Evolutionary conservation across 2,888 invertebrate species (phyloP).

Genomic region (Gastrophysa polygoni): DNA sequence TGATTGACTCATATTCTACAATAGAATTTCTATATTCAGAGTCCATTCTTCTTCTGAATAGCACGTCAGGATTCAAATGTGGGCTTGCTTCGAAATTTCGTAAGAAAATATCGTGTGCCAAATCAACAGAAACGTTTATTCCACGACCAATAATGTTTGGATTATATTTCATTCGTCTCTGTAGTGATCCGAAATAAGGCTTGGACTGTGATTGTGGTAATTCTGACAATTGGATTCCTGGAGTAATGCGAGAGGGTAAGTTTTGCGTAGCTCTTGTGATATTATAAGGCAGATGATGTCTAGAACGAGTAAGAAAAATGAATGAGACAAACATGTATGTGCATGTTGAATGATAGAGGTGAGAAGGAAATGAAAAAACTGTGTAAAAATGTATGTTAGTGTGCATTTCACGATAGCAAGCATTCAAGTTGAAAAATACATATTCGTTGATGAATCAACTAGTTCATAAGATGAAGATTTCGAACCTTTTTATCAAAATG

Average conservation of each 20-base stretch:
- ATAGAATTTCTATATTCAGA: slow-evolving; percentile 42
- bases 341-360: slow-evolving; percentile 27
- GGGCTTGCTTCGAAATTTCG: slow-evolving; percentile 46
- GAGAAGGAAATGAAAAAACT: not conserved
- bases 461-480: too few relatives aligned
- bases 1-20: slow-evolving; percentile 45
- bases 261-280: slow-evolving; percentile 52
- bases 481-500: too few relatives aligned
- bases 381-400: too few relatives aligned
- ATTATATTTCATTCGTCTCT: slow-evolving; percentile 30
- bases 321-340: slow-evolving; percentile 25
- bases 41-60: slow-evolving; percentile 33
- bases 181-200: slow-evolving; percentile 42
- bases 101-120: slow-evolving; percentile 45
- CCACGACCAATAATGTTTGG: slow-evolving; percentile 29
- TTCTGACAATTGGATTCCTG: slow-evolving; percentile 49
- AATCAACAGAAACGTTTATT: slow-evolving; percentile 36
- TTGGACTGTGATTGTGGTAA: slow-evolving; percentile 37
- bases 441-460: too few relatives aligned
- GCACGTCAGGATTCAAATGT: slow-evolving; percentile 26
- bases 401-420: too few relatives aligned
- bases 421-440: too few relatives aligned
- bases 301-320: slow-evolving; percentile 49
- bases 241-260: slow-evolving; percentile 38
- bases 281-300: slow-evolving; percentile 54